A percentile compares a stretch with the other conserved stretches of the same genome.
Evolutionary conservation across 2,888 invertebrate species (phyloP).

Genomic region (Crioceris asparagi): DNA sequence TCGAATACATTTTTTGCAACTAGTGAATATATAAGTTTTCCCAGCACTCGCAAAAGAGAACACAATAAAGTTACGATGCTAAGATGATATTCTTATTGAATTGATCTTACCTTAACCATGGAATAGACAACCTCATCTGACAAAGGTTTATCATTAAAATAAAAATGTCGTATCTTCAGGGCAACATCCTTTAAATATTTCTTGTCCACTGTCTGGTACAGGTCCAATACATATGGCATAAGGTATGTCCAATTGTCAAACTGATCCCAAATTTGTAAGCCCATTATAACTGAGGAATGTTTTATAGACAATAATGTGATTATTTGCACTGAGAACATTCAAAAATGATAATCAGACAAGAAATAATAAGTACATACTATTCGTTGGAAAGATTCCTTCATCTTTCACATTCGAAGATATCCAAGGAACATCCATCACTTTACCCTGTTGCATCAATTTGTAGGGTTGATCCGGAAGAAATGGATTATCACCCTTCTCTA

Average conservation of each 20-base stretch:
- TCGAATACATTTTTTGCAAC: too few relatives aligned
- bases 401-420: conserved; percentile 56
- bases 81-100: background rate
- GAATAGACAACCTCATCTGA: conserved; percentile 16
- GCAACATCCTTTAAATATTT: conserved; percentile 19
- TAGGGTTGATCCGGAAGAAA: conserved; percentile 57
- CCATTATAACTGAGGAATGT: too few relatives aligned
- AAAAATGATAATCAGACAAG: too few relatives aligned
- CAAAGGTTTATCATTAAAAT: conserved; percentile 23
- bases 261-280: too few relatives aligned
- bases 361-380: conserved; percentile 39
- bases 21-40: too few relatives aligned
- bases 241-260: too few relatives aligned
- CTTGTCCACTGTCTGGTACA: conserved; percentile 24
- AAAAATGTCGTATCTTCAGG: conserved; percentile 24
- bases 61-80: conserved; percentile 1
- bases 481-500: conserved; percentile 42
- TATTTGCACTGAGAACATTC: conserved; percentile 4
- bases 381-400: conserved; percentile 61
- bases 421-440: conserved; percentile 57
- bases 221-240: conserved; percentile 26
- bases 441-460: conserved; percentile 47
- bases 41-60: too few relatives aligned
- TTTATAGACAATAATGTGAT: too few relatives aligned
- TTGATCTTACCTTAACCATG: conserved; percentile 25